phyloP scores from a whole-genome alignment of 2,113 vertebrate genomes.

The Solea solea region DNA sequence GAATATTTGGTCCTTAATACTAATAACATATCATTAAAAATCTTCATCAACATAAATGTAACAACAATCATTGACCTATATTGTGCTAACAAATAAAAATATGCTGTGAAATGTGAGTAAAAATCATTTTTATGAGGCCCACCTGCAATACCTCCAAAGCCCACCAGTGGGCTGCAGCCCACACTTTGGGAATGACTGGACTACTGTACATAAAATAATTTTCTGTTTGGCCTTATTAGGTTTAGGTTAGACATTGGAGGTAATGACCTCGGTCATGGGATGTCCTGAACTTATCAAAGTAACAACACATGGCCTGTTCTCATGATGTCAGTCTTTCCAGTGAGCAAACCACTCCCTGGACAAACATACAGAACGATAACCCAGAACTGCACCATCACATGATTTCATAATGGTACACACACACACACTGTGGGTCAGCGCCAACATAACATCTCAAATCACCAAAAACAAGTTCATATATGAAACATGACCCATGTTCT shows the following conservation, averaged over 20 bases:
- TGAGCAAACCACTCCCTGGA: slow-evolving; percentile 73
- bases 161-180: too few species aligned
- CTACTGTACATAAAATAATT: too few species aligned
- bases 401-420: slow-evolving; percentile 11
- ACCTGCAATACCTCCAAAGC: too few species aligned
- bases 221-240: background rate
- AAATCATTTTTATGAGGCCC: too few species aligned
- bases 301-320: slow-evolving; percentile 77
- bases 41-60: too few species aligned
- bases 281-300: slow-evolving; percentile 25
- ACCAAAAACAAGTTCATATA: background rate
- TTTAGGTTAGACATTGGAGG: background rate
- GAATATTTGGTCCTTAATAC: too few species aligned
- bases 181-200: too few species aligned
- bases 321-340: slow-evolving; percentile 71
- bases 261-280: slow-evolving; percentile 1
- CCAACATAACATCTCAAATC: background rate
- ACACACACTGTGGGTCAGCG: slow-evolving; percentile 26
- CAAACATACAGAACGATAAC: slow-evolving; percentile 79
- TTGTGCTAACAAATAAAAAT: too few species aligned
- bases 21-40: too few species aligned
- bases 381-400: slow-evolving; percentile 58
- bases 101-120: too few species aligned
- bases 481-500: background rate
- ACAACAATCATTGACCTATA: too few species aligned